Base-by-base conservation (phyloP, 2,113 vertebrate species). In the Macrotis lagotis region DNA sequence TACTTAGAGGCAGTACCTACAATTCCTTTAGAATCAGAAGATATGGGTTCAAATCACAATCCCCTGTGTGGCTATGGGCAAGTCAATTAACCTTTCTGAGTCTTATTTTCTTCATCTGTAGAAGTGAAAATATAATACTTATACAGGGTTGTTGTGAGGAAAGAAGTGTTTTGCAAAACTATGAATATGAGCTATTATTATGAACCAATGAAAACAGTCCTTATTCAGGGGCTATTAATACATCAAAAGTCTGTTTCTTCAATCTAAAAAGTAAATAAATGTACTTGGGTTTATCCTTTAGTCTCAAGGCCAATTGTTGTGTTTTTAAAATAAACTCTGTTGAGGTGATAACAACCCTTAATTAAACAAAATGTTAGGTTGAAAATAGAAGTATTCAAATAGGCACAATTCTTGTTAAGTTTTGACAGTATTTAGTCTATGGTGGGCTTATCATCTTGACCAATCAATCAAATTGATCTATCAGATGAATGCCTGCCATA, bases 241-340 rank as follows among this genome's bases (percentile, higher is more conserved):
- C 92, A 94, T 88, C 90, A 49, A 44, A 48, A 92, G 16, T 44
- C 92, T 90, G 48, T 95, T 97, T 94, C 53, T 92, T 90, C 91
- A 93, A 52, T 90, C 66, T 90, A 90, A 51, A 92, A 92, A 66
- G 90, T 83, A 83, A 83, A 83, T 83, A 83, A 83, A 83, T 44
- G n/a, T 19, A 44, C 66, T 83, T 83, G 19, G 37, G n/a, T 44
- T 83, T 83, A 83, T 19, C 66, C 66, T 83, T 44, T 83, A 83
- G 66, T 24, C 16, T 83, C 19, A 44, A 44, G 16, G 66, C 16
- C 44, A 83, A 83, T 83, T 83, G n/a, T 83, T 83, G 66, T 83
- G 37, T n/a, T 83, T 83, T 83, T 44, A 83, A 83, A 83, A 83
- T 83, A 83, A 83, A 44, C n/a, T 83, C 59, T 8, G n/a, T 44